Base-by-base conservation (phyloP, 2,113 vertebrate species). In the Passer montanus region DNA sequence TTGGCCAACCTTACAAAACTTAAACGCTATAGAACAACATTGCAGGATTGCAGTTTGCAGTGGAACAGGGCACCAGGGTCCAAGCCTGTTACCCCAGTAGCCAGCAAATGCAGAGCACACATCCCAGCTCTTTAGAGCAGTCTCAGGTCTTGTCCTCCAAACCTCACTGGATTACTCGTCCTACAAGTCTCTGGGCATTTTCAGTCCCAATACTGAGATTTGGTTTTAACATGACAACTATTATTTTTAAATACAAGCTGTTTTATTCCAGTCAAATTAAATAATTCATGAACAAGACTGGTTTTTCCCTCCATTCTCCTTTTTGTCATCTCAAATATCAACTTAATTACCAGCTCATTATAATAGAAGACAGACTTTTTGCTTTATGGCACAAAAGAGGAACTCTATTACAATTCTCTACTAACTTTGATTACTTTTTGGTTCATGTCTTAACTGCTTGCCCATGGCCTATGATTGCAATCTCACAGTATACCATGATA, bases 1-100 rank as follows among this genome's bases (percentile, higher is more conserved):
- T 84, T 35, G 20, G 52, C 11, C 35, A 67, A 0, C 0, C 0
- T 59, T 41, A 21, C 9, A 76, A 59, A 91, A 50, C 8, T 33
- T 27, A 24, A 62, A 55, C 15, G 56, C 28, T 52, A 3, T 0
- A 30, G 2, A 59, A 17, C n/a, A 74, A 28, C 12, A 2, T 18
- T 22, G 27, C 47, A 33, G 27, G 30, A 37, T 24, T 35, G 64
- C 31, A 47, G 12, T 46, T 56, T 5, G 9, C 15, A 18, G 41
- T 21, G 23, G 59, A 41, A 79, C 52, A 86, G 59, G 58, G 44
- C 41, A 10, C 9, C 2, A 1, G 11, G 6, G 14, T 64, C 19
- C 39, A 58, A 56, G 33, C 22, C 33, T 21, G 20, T 43, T 39
- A 43, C 30, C 60, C 5, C 1, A 60, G 31, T 0, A 76, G 33